A percentile compares a stretch with the other conserved stretches of the same genome.
Conservation (phyloP, 1,140 invertebrate species). For the Drosophila chauvacae region DNA sequence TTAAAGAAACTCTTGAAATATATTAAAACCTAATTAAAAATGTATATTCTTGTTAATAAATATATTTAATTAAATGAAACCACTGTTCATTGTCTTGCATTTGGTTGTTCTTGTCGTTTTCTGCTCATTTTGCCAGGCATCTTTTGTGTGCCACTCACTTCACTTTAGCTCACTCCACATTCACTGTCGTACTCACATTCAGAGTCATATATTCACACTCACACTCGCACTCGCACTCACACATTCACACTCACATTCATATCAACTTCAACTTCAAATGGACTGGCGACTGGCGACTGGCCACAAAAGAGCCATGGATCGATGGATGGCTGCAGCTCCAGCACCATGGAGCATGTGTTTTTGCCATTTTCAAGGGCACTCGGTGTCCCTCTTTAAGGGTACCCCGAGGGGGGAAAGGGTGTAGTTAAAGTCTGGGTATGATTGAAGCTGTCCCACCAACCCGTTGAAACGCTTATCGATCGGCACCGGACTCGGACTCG, state of each 20-base stretch:
- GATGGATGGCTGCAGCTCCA: conserved; percentile 35
- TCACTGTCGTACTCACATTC: conserved; percentile 15
- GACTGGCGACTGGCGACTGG: conserved; percentile 40
- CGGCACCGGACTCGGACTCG: not conserved
- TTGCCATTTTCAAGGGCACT: conserved; percentile 76
- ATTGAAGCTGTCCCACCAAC: conserved; percentile 42
- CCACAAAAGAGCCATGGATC: conserved; percentile 47
- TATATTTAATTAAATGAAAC: not conserved
- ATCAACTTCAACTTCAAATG: conserved; percentile 33
- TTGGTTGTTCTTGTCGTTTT: conserved; percentile 8
- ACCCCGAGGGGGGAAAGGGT: no score
- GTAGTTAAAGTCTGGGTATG: not conserved
- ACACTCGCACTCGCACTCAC: conserved; percentile 8
- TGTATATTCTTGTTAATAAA: not conserved
- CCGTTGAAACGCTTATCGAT: conserved; percentile 65
- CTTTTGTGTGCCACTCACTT: conserved; percentile 51
- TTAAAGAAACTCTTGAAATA: not conserved
- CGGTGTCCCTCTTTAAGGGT: conserved; percentile 27
- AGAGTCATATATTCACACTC: conserved; percentile 8
- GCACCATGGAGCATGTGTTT: conserved; percentile 64
- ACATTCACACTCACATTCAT: conserved; percentile 4
- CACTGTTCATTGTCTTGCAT: conserved; percentile 18
- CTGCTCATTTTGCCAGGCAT: conserved; percentile 41
- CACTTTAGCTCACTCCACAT: conserved; percentile 20
- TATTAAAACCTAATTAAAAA: not conserved